A percentile compares a stretch with the other conserved stretches of the same genome.
Evolutionary conservation across 92 coral and sea anemone genomes (phyloP).

Genomic region (Scolanthus callimorphus): DNA sequence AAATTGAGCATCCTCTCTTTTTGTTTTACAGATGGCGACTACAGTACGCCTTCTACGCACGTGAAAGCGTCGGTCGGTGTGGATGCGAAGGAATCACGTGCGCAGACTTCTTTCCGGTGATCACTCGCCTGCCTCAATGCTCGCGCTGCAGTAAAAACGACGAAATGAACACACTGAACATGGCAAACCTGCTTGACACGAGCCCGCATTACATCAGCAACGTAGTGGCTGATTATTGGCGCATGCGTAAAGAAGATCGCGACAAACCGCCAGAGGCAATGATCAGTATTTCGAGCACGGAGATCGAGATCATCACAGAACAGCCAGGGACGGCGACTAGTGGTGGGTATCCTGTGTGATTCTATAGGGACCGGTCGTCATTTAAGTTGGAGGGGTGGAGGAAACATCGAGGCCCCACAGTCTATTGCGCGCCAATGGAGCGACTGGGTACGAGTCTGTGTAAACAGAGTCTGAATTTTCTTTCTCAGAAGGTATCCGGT

Average conservation of each 20-base stretch:
- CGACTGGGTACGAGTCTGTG: too few species aligned
- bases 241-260: constrained; percentile 6
- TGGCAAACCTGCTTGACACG: constrained; percentile 33
- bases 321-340: constrained; percentile 30
- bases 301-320: constrained; percentile 54
- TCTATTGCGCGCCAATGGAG: too few species aligned
- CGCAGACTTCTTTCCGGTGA: constrained; percentile 57
- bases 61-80: constrained; percentile 42
- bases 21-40: constrained; percentile 54
- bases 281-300: constrained; percentile 47
- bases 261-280: constrained; percentile 41
- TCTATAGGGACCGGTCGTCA: too few species aligned
- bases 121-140: constrained; percentile 18
- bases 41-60: constrained; percentile 54
- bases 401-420: too few species aligned
- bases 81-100: constrained; percentile 63
- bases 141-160: constrained; percentile 23
- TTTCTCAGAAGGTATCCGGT: constrained; percentile 9
- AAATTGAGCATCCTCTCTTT: too few species aligned
- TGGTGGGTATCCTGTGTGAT: too few species aligned
- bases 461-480: background rate
- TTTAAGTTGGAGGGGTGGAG: too few species aligned
- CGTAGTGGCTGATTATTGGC: constrained; percentile 69
- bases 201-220: constrained; percentile 65
- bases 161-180: constrained; percentile 22